Evolutionary conservation across 2,797 vertebrate species (phyloP).

Genomic region (Tenualosa ilisha): DNA sequence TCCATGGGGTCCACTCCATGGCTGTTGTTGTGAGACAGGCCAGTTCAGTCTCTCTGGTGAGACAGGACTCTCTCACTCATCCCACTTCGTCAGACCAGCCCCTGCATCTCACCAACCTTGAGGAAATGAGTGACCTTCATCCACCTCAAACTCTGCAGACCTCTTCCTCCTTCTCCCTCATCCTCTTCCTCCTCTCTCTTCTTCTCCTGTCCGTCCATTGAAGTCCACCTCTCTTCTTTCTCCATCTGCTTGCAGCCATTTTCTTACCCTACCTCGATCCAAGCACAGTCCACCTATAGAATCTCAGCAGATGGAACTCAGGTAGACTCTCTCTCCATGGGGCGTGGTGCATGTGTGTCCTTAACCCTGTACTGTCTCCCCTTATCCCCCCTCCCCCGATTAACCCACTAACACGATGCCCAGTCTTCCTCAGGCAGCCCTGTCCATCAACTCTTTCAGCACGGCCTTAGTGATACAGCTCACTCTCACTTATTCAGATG

Average conservation of each 20-base stretch:
- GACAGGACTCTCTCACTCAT: background rate
- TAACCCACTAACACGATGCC: background rate
- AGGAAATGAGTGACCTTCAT: background rate
- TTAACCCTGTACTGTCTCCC: conserved; percentile 15
- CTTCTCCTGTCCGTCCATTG: conserved; percentile 59
- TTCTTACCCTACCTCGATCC: conserved; percentile 96
- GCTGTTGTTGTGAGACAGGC: background rate
- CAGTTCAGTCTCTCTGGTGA: background rate
- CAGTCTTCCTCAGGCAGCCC: background rate
- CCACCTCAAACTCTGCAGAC: background rate
- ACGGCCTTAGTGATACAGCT: background rate
- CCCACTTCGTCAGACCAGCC: conserved; percentile 12
- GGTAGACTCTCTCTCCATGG: conserved; percentile 80
- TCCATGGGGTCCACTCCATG: background rate
- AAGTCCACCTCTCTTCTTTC: conserved; percentile 63
- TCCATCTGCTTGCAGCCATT: conserved; percentile 90
- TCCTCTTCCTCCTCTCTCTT: conserved; percentile 43
- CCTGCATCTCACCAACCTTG: background rate
- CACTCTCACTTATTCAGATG: background rate
- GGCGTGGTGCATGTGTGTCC: conserved; percentile 69
- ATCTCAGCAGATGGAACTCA: conserved; percentile 86
- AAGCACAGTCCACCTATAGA: conserved; percentile 86
- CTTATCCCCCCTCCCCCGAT: background rate
- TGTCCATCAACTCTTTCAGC: background rate
- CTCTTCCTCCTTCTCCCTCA: conserved; percentile 28